Conservation (phyloP, 2,113 vertebrate species). For the Pygoscelis adeliae region DNA sequence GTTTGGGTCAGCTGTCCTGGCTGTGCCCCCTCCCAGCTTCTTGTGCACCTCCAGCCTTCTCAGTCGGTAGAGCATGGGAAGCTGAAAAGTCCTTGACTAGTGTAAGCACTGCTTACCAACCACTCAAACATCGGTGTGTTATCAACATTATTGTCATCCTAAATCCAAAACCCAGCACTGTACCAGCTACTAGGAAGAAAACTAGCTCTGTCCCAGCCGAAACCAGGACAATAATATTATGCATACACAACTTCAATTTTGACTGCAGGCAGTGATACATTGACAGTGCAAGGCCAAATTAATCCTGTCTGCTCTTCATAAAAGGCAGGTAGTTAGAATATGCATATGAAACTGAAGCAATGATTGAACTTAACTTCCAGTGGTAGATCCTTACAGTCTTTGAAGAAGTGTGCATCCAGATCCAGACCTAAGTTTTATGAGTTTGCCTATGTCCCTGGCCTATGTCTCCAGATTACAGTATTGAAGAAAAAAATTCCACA, state of each 20-base stretch:
- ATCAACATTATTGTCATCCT: no score
- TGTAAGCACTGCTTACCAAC: no score
- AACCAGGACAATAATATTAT: neutral
- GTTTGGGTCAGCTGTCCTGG: no score
- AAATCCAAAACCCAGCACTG: no score
- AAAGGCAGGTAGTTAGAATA: neutral
- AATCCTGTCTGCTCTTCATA: neutral
- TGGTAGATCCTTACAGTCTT: neutral
- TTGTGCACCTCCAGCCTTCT: no score
- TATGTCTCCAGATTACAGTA: neutral
- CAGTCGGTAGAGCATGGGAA: no score
- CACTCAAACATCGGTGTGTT: no score
- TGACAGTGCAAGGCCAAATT: neutral
- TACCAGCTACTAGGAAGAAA: no score
- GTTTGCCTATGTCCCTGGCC: neutral
- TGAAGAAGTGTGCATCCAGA: neutral
- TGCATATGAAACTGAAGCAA: neutral
- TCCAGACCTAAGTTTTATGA: neutral
- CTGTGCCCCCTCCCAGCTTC: no score
- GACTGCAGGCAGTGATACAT: neutral
- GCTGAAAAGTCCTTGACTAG: no score
- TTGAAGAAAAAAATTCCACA: neutral
- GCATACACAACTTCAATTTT: neutral
- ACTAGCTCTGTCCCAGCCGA: no score
- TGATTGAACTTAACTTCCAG: neutral